A percentile compares a stretch with the other conserved stretches of the same genome.
Evolutionary conservation across 2,797 vertebrate species (phyloP).

Genomic region (Ciconia nigra): DNA sequence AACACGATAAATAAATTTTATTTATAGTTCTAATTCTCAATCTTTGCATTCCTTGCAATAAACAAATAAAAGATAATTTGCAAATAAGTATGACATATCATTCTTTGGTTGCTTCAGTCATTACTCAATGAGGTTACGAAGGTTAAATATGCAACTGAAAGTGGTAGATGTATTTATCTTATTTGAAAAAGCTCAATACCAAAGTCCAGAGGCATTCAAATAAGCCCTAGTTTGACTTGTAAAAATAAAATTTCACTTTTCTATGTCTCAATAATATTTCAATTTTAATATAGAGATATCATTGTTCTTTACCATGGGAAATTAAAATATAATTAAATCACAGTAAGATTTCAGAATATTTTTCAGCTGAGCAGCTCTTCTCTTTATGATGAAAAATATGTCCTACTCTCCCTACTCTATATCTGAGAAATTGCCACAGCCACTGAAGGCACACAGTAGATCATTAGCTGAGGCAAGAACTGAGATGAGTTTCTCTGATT

Average conservation of each 20-base stretch:
- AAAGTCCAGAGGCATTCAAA: background rate
- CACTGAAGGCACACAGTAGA: background rate
- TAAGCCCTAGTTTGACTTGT: background rate
- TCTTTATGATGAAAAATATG: background rate
- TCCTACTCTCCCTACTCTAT: background rate
- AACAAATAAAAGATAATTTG: background rate
- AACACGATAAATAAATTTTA: background rate
- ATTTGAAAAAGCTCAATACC: background rate
- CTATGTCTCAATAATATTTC: background rate
- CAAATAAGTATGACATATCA: background rate
- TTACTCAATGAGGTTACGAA: background rate
- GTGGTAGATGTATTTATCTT: background rate
- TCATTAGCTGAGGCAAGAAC: background rate
- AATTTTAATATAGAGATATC: background rate
- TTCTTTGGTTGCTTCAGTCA: background rate
- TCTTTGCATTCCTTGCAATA: background rate
- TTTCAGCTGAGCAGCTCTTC: background rate
- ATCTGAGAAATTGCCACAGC: background rate
- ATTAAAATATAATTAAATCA: background rate
- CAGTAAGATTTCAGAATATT: background rate
- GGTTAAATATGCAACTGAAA: background rate
- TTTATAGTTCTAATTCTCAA: background rate
- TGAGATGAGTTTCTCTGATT: background rate
- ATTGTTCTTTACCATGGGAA: background rate
- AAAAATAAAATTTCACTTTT: background rate